phyloP scores from a whole-genome alignment of 1,140 invertebrate species.

The Cataglyphis hispanica region DNA sequence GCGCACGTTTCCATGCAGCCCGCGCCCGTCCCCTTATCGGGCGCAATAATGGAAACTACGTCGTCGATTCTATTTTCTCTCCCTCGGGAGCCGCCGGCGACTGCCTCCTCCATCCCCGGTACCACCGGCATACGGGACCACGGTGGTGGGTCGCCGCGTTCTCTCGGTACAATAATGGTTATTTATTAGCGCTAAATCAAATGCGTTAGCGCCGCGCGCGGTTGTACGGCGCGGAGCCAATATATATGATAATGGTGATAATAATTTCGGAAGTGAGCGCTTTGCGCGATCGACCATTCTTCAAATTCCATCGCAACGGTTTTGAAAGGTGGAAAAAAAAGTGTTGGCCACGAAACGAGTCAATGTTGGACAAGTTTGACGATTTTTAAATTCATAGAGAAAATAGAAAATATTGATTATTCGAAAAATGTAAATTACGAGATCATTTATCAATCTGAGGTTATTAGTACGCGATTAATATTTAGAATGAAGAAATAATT shows the following conservation, averaged over 20 bases:
- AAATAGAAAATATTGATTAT: slow-evolving; percentile 1
- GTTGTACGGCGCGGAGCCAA: slow-evolving; percentile 73
- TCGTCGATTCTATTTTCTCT: slow-evolving; percentile 86
- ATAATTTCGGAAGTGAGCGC: slow-evolving; percentile 83
- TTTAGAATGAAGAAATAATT: slow-evolving; percentile 51
- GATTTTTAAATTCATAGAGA: slow-evolving; percentile 15
- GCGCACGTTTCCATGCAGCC: slow-evolving; percentile 40
- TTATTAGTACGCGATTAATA: slow-evolving; percentile 40
- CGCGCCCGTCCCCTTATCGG: slow-evolving; percentile 72
- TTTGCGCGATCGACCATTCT: slow-evolving; percentile 71
- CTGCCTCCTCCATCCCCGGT: slow-evolving; percentile 63
- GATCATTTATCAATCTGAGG: neutral
- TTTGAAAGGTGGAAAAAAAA: neutral
- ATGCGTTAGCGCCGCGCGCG: slow-evolving; percentile 80
- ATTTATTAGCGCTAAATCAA: slow-evolving; percentile 87
- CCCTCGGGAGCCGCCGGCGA: slow-evolving; percentile 78
- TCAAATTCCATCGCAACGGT: slow-evolving; percentile 12
- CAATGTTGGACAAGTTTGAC: neutral
- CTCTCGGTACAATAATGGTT: slow-evolving; percentile 84
- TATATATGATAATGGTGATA: slow-evolving; percentile 86
- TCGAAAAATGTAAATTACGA: too few relatives aligned
- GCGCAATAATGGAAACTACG: slow-evolving; percentile 84
- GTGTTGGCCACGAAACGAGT: neutral
- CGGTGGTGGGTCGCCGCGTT: slow-evolving; percentile 33
- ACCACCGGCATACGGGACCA: slow-evolving; percentile 53